Evolutionary conservation across 2,797 vertebrate species (phyloP).

Genomic region (Falco berigora): DNA sequence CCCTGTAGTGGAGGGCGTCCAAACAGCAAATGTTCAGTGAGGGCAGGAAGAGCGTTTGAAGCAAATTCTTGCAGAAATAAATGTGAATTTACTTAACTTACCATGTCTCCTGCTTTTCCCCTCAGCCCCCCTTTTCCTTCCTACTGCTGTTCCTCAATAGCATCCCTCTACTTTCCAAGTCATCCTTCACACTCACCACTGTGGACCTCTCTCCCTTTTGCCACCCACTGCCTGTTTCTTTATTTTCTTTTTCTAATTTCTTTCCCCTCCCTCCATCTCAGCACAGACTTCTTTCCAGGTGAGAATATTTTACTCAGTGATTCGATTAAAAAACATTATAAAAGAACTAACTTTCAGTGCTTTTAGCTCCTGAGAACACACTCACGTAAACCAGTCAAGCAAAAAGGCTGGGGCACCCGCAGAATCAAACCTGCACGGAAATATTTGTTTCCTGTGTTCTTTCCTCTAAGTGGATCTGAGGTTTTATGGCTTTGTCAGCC

Average conservation of each 20-base stretch:
- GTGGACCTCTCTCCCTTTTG: neutral
- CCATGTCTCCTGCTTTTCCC: constrained; percentile 67
- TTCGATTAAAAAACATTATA: neutral
- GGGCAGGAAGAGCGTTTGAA: constrained; percentile 65
- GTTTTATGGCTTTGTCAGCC: neutral
- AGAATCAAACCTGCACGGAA: neutral
- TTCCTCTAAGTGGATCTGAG: neutral
- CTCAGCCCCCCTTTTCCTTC: constrained; percentile 53
- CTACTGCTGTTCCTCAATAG: constrained; percentile 58
- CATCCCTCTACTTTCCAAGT: constrained; percentile 67
- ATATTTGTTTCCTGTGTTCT: neutral
- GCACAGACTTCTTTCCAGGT: constrained; percentile 42
- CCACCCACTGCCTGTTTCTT: constrained; percentile 40
- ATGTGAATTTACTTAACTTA: constrained; percentile 71
- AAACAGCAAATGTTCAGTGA: constrained; percentile 35
- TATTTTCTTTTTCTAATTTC: constrained; percentile 42
- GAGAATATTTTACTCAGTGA: constrained; percentile 20
- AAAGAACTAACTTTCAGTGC: neutral
- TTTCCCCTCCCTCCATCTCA: constrained; percentile 34
- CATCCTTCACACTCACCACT: constrained; percentile 55
- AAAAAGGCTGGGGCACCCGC: neutral
- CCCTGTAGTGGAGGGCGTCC: constrained; percentile 26
- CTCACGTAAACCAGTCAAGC: neutral
- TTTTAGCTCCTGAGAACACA: neutral
- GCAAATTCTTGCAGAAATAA: constrained; percentile 65